Evolutionary conservation across 2,113 vertebrate species (phyloP).

Genomic region (Hippocampus comes): DNA sequence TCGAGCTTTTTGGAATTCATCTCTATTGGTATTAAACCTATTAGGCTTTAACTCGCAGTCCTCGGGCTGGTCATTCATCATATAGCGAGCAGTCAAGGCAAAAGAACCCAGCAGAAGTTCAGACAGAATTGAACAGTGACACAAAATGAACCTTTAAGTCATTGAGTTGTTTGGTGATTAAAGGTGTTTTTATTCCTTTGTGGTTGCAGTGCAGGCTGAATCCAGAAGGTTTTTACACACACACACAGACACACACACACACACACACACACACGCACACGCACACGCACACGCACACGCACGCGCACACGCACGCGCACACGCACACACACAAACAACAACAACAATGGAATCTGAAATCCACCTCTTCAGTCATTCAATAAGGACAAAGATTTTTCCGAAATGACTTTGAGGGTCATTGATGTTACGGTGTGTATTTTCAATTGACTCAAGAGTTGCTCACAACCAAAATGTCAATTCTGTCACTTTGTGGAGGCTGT

Average conservation of each 20-base stretch:
- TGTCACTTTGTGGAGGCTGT: not conserved
- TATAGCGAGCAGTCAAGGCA: not conserved
- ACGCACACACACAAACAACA: not conserved
- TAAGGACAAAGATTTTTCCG: constrained; percentile 3
- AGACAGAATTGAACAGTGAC: constrained; percentile 7
- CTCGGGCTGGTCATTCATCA: no score
- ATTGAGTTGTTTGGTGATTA: constrained; percentile 17
- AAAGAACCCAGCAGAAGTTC: not conserved
- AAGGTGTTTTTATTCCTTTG: constrained; percentile 43
- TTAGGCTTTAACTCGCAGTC: no score
- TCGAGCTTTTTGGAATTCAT: no score
- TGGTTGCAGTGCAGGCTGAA: constrained; percentile 39
- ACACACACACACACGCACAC: not conserved
- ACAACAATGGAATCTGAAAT: constrained; percentile 21
- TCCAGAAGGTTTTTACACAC: constrained; percentile 25
- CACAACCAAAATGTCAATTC: constrained; percentile 3
- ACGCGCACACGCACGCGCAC: not conserved
- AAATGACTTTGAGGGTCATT: constrained; percentile 4
- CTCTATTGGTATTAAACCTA: no score
- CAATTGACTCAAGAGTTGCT: constrained; percentile 1
- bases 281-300: not conserved
- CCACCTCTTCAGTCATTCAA: constrained; percentile 11
- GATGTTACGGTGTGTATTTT: constrained; percentile 23
- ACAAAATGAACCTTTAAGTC: constrained; percentile 17
- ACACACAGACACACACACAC: not conserved